Evolutionary conservation across 2,888 invertebrate species (phyloP), one percentile per base, ranked within the genome.

Genomic region (Ariolimax columbianus): DNA sequence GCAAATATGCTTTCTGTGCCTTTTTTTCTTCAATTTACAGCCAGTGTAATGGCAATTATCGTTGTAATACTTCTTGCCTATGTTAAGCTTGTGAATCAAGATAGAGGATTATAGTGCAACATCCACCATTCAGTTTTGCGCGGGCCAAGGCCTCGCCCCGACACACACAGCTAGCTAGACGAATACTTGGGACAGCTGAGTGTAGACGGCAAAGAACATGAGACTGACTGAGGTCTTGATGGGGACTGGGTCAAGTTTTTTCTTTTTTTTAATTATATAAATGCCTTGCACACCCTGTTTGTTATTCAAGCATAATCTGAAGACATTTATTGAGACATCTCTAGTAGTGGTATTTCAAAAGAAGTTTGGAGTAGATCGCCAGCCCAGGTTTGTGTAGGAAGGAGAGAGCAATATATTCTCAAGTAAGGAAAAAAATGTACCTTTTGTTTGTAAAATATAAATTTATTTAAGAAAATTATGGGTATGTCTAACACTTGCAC

Each of bases 101-200:
- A 4, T n/a, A 66, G n/a, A 30, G 30, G 68, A 66, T 68, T 33
- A 30, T 43, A 78, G 59, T 19, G 26, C 40, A 63, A 63, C 78
- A 40, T 78, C 78, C 38, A 63, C 77, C 55, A 77, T 77, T 77
- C 77, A 26, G 19, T 33, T 80, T 68, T 80, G 59, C 30, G 68
- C 80, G 70, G 80, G 80, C 80, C 68, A 70, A 80, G 80, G 80
- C 80, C 80, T 80, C 47, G 80, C 47, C 79, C 66, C 47, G 79
- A 68, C 63, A 68, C 79, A 30, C 33, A 80, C 9, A 17, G 17
- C 17, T 23, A 55, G 3, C 17, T 17, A 3, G 36, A 68, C 68
- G 38, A 47, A 30, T n/a, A 33, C 66, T 77, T 36, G n/a, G 43
- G 36, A 47, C 47, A 68, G 47, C 47, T 68, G 33, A 47, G 68